phyloP scores from a whole-genome alignment of 2,888 invertebrate species.

The Acleris holmiana region DNA sequence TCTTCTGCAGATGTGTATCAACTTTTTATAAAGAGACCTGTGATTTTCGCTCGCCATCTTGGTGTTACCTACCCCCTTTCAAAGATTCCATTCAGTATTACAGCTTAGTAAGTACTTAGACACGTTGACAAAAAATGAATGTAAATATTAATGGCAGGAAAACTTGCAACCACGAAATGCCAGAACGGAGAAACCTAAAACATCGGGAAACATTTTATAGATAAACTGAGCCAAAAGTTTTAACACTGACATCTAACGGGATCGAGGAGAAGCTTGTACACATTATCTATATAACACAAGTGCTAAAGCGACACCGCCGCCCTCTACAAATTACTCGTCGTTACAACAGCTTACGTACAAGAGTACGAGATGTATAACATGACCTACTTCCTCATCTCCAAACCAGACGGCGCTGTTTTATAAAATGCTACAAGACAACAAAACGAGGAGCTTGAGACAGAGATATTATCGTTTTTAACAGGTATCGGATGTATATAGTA shows the following conservation, averaged over 20 bases:
- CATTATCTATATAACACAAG: not conserved
- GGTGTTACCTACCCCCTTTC: too few relatives aligned
- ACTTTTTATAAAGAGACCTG: too few relatives aligned
- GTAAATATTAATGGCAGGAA: too few relatives aligned
- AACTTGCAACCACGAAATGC: too few relatives aligned
- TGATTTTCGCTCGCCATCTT: too few relatives aligned
- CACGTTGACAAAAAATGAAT: too few relatives aligned
- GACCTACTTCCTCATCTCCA: not conserved
- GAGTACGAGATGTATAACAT: not conserved
- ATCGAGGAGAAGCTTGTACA: slow-evolving; percentile 10
- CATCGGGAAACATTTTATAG: too few relatives aligned
- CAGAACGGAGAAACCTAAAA: too few relatives aligned
- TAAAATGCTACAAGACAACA: not conserved
- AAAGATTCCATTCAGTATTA: too few relatives aligned
- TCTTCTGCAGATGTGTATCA: too few relatives aligned
- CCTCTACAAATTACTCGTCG: slow-evolving; percentile 20
- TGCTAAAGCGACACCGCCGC: slow-evolving; percentile 12
- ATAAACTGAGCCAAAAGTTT: too few relatives aligned
- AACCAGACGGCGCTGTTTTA: slow-evolving; percentile 25
- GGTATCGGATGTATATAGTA: slow-evolving; percentile 10
- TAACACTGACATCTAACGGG: slow-evolving; percentile 25
- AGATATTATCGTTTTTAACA: not conserved
- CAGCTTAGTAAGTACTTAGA: too few relatives aligned
- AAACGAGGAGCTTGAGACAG: not conserved
- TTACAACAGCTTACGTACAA: slow-evolving; percentile 4